Conservation (phyloP, 2,888 invertebrate genomes). For the Alviniconcha strummeri region DNA sequence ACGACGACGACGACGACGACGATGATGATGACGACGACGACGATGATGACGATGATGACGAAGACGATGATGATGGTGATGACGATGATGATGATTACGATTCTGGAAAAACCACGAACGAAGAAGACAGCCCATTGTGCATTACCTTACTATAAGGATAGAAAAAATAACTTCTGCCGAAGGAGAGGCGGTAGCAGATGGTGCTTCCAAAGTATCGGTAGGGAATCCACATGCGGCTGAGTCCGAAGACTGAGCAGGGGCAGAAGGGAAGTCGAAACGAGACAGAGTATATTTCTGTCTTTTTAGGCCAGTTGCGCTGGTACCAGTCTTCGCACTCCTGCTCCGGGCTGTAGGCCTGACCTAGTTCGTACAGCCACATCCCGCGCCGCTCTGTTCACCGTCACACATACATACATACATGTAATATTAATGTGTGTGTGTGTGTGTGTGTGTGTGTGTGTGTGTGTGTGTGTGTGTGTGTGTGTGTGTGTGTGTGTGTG, state of each 20-base stretch:
- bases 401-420: too few species aligned
- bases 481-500: too few species aligned
- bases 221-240: background rate
- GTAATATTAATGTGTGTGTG: too few species aligned
- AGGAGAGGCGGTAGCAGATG: background rate
- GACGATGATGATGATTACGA: background rate
- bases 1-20: background rate
- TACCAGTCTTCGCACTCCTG: conserved; percentile 2
- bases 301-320: background rate
- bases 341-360: background rate
- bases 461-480: too few species aligned
- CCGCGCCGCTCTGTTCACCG: conserved; percentile 1
- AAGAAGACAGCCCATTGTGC: too few species aligned
- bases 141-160: background rate
- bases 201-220: background rate
- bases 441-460: too few species aligned
- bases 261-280: background rate
- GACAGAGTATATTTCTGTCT: background rate
- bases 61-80: background rate
- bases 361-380: background rate
- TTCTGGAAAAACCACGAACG: too few species aligned
- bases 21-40: conserved; percentile 1
- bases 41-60: conserved; percentile 6
- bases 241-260: background rate
- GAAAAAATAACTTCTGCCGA: background rate